These are phyloP conservation scores for Malachius bipustulatus DNA, from an alignment of 2,888 invertebrate species.

Conservation along the genomic window DNA sequence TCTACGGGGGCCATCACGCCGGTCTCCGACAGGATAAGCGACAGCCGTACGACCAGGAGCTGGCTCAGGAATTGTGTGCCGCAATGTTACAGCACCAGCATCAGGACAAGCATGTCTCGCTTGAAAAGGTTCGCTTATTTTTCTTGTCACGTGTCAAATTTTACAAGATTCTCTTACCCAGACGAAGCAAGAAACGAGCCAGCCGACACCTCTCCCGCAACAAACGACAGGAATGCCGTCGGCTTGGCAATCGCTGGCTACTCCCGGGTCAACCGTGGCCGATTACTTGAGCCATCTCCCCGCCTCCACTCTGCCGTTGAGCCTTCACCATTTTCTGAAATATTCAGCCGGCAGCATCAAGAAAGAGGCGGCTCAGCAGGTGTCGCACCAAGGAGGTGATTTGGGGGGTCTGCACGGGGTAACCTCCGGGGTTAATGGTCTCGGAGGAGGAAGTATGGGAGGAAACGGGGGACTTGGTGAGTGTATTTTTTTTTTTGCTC, in stretches of 20 bases:
- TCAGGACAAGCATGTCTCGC: constrained; percentile 4
- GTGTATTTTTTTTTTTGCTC: too few relatives aligned
- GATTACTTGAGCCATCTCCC: constrained; percentile 74
- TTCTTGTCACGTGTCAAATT: too few relatives aligned
- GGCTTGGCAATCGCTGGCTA: constrained; percentile 57
- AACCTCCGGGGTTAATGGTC: neutral
- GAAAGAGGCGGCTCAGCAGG: constrained; percentile 49
- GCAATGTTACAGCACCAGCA: constrained; percentile 31
- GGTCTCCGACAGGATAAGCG: constrained; percentile 31
- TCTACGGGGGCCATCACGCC: constrained; percentile 23
- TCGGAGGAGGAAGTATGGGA: too few relatives aligned
- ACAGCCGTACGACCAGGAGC: constrained; percentile 30
- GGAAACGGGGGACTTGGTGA: too few relatives aligned
- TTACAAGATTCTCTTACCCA: too few relatives aligned
- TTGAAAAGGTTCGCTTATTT: constrained; percentile 5
- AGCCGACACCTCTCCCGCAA: constrained; percentile 22
- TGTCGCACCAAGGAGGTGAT: neutral
- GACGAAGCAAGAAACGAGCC: constrained; percentile 25
- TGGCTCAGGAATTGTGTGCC: constrained; percentile 32
- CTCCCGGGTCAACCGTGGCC: constrained; percentile 63
- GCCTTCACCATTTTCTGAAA: constrained; percentile 72
- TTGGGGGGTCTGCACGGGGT: neutral
- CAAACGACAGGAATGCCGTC: constrained; percentile 41
- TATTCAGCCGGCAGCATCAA: constrained; percentile 69
- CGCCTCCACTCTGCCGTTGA: constrained; percentile 60